A percentile compares a stretch with the other conserved stretches of the same genome.
These are phyloP conservation scores for Rhinichthys osculus DNA, from an alignment of 2,797 vertebrate genomes.

Conservation along the genomic window DNA sequence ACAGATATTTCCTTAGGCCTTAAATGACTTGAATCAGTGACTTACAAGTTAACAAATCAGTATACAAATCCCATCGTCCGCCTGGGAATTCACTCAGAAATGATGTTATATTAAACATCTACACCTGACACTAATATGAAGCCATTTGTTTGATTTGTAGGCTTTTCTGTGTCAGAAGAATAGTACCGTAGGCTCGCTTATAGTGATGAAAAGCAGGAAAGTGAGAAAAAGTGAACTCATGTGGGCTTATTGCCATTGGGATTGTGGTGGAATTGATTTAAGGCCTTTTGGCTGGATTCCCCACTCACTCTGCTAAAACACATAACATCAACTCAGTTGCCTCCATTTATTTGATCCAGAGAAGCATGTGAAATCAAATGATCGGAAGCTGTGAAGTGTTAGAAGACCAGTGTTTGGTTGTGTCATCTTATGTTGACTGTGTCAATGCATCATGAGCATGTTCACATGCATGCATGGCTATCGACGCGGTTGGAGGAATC, in stretches of 20 bases:
- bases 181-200: background rate
- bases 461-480: background rate
- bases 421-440: background rate
- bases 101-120: background rate
- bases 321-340: slow-evolving; percentile 46
- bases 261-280: slow-evolving; percentile 40
- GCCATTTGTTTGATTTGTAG: background rate
- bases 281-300: slow-evolving; percentile 18
- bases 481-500: background rate
- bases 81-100: background rate
- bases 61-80: background rate
- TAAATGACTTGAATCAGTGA: background rate
- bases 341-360: slow-evolving; percentile 34
- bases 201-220: slow-evolving; percentile 14
- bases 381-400: slow-evolving; percentile 35
- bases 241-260: slow-evolving; percentile 31
- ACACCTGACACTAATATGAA: background rate
- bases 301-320: slow-evolving; percentile 11
- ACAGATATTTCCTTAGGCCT: background rate
- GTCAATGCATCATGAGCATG: background rate
- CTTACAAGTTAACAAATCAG: background rate
- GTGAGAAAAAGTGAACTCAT: background rate
- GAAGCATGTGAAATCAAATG: slow-evolving; percentile 22
- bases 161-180: background rate
- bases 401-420: slow-evolving; percentile 6